Evolutionary conservation across 2,797 vertebrate species (phyloP).

Genomic region (Erpetoichthys calabaricus): DNA sequence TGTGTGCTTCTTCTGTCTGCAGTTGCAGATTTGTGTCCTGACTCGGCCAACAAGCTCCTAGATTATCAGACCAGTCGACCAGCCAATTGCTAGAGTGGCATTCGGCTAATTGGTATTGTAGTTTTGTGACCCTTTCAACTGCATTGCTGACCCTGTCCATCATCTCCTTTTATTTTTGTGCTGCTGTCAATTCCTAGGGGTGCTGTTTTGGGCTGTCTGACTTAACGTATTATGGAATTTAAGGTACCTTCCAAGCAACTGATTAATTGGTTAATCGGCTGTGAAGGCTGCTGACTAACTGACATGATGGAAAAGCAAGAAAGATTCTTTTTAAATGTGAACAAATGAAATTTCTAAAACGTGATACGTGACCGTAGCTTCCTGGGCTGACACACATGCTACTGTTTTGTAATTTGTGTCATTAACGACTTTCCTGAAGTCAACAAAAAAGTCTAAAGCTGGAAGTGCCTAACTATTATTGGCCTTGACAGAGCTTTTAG

Average conservation of each 20-base stretch:
- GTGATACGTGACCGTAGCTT: no score
- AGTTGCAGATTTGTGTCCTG: background rate
- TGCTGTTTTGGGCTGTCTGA: background rate
- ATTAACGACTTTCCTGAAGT: no score
- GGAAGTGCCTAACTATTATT: no score
- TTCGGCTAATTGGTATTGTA: background rate
- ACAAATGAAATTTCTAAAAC: no score
- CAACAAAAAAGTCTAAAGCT: no score
- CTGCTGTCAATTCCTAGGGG: background rate
- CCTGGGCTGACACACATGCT: no score
- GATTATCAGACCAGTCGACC: slow-evolving; percentile 3
- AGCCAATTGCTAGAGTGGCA: background rate
- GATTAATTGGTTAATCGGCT: background rate
- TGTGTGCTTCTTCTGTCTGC: background rate
- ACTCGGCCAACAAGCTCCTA: background rate
- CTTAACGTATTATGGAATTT: background rate
- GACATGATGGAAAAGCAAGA: background rate
- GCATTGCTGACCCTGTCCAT: background rate
- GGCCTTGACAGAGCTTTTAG: no score
- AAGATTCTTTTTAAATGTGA: background rate
- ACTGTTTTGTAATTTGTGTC: no score
- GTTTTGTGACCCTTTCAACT: slow-evolving; percentile 2
- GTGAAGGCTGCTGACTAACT: background rate
- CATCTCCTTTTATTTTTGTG: slow-evolving; percentile 1
- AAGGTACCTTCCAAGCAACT: background rate